Percentiles rank a stretch among this genome's conserved stretches.
Evolutionary conservation across 2,888 invertebrate genomes (phyloP).

Genomic region (Lithophane semibrunnea): DNA sequence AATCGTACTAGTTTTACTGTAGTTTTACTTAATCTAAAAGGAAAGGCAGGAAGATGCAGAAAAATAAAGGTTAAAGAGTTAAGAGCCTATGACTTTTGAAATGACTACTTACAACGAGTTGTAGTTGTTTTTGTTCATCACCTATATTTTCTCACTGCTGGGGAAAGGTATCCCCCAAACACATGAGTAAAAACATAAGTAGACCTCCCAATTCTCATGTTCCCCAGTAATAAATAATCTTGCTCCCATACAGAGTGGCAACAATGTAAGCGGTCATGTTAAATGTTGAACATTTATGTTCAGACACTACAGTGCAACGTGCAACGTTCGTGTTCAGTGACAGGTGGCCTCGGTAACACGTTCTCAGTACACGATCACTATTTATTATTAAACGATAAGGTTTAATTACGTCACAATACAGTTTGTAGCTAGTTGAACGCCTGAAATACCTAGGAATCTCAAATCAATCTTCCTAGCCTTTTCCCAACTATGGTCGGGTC

Average conservation of each 20-base stretch:
- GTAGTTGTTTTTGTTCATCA: not conserved
- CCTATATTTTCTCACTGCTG: not conserved
- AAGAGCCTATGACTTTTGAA: no score
- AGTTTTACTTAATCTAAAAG: no score
- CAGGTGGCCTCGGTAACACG: conserved; percentile 48
- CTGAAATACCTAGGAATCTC: conserved; percentile 5
- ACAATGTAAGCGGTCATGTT: conserved; percentile 45
- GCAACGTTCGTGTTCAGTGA: conserved; percentile 49
- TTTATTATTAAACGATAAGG: conserved; percentile 54
- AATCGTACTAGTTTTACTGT: no score
- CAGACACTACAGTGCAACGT: conserved; percentile 53
- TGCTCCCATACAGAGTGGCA: conserved; percentile 6
- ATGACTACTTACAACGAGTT: no score
- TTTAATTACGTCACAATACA: conserved; percentile 15
- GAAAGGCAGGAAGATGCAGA: no score
- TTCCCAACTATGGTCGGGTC: no score
- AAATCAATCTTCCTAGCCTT: no score
- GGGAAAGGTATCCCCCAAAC: not conserved
- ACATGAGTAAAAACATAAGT: not conserved
- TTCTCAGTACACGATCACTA: conserved; percentile 41
- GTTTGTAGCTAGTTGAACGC: not conserved
- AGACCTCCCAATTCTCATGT: conserved; percentile 3
- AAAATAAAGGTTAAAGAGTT: no score
- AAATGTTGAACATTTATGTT: conserved; percentile 41
- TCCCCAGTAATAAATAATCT: conserved; percentile 30